Conservation (phyloP, 2,113 vertebrate genomes). For the Emydura subglobosa region DNA sequence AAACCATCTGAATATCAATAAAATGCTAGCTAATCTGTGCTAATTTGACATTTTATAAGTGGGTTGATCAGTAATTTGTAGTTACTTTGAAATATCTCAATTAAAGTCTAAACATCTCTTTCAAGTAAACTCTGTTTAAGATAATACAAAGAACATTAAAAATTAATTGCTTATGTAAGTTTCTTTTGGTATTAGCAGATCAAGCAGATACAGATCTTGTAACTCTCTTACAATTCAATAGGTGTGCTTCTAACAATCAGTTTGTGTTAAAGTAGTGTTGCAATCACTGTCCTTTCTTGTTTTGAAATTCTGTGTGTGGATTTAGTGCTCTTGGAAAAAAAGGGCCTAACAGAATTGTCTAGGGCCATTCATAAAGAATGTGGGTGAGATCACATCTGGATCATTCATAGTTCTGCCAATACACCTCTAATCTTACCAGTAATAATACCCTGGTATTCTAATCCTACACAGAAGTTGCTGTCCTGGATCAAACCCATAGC, state of each 20-base stretch:
- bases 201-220: conserved; percentile 19
- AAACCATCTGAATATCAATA: conserved; percentile 40
- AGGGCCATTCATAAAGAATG: background rate
- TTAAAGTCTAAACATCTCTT: background rate
- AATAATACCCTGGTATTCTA: background rate
- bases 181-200: background rate
- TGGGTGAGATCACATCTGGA: background rate
- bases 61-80: background rate
- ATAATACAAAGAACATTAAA: conserved; percentile 47
- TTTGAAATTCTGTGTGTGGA: conserved; percentile 4
- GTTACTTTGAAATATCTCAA: conserved; percentile 22
- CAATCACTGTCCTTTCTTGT: background rate
- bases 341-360: background rate
- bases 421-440: background rate
- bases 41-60: conserved; percentile 41
- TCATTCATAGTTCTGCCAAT: background rate
- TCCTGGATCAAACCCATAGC: background rate
- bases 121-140: conserved; percentile 22
- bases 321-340: conserved; percentile 3
- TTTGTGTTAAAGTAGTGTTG: background rate
- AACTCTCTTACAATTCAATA: conserved; percentile 26
- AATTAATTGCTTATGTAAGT: conserved; percentile 36
- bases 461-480: background rate
- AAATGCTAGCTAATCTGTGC: conserved; percentile 1
- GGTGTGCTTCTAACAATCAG: conserved; percentile 1